A percentile compares a stretch with the other conserved stretches of the same genome.
Conservation (phyloP, 2,888 invertebrate species). For the Heliothis peltigera region DNA sequence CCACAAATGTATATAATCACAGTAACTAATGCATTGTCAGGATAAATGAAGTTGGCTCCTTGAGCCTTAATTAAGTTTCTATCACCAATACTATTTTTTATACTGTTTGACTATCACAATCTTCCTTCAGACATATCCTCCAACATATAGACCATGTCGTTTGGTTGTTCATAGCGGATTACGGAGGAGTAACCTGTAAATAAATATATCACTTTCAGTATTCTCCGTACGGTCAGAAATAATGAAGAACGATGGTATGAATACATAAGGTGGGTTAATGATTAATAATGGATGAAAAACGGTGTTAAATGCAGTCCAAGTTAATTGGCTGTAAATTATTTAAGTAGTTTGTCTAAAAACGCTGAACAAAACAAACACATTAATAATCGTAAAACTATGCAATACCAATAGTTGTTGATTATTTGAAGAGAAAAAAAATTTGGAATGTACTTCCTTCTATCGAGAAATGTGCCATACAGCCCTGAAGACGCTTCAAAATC, state of each 20-base stretch:
- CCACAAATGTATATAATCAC: constrained; percentile 49
- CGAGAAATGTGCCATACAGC: constrained; percentile 49
- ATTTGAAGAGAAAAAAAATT: constrained; percentile 44
- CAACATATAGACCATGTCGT: constrained; percentile 92
- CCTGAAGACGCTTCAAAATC: constrained; percentile 50
- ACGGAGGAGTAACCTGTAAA: constrained; percentile 81
- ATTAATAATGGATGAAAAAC: background rate
- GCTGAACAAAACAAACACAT: constrained; percentile 33
- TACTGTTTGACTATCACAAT: constrained; percentile 31
- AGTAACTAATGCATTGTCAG: constrained; percentile 40
- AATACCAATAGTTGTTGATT: constrained; percentile 54
- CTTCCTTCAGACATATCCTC: constrained; percentile 81
- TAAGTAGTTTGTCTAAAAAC: constrained; percentile 26
- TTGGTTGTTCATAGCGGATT: constrained; percentile 91
- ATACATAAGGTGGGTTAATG: background rate
- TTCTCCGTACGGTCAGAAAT: background rate
- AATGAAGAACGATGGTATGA: background rate
- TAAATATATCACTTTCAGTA: constrained; percentile 34
- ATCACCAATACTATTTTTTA: constrained; percentile 20
- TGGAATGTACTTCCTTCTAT: constrained; percentile 70
- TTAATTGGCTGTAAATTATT: constrained; percentile 41
- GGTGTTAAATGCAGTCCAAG: constrained; percentile 33
- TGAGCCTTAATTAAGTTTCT: constrained; percentile 16
- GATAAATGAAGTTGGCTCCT: constrained; percentile 33
- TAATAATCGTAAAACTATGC: constrained; percentile 51